phyloP scores from a whole-genome alignment of 2,113 vertebrate genomes.

The Malurus alboscapulatus region DNA sequence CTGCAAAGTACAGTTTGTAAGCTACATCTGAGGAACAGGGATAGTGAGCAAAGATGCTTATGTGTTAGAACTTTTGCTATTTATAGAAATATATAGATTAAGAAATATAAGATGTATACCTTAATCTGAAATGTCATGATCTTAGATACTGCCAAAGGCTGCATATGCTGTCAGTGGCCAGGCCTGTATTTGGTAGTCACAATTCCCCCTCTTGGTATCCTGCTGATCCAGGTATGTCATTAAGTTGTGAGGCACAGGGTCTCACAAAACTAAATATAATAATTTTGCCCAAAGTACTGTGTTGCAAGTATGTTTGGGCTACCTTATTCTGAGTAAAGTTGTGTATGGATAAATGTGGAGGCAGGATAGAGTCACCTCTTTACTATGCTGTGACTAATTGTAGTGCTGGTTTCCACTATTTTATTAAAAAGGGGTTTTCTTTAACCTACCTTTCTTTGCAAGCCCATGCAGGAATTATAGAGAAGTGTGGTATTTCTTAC shows the following conservation, averaged over 20 bases:
- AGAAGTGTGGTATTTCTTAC: neutral
- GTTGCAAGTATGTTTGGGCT: neutral
- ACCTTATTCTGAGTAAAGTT: neutral
- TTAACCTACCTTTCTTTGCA: neutral
- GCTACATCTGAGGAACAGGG: neutral
- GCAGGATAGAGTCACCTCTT: neutral
- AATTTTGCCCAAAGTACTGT: neutral
- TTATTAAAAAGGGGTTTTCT: neutral
- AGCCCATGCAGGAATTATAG: neutral
- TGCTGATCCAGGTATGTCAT: neutral
- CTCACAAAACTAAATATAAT: neutral
- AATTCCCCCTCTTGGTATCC: neutral
- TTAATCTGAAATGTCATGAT: neutral
- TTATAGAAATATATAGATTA: too few species aligned
- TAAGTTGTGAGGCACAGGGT: neutral
- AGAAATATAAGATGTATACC: too few species aligned
- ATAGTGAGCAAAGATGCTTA: neutral
- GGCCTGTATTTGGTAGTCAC: neutral
- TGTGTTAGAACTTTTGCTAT: neutral
- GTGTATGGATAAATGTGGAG: neutral
- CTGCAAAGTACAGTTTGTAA: neutral
- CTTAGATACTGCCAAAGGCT: neutral
- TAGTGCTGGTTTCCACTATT: neutral
- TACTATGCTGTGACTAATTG: neutral
- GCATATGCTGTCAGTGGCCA: neutral